Evolutionary conservation across 2,888 invertebrate species (phyloP).

Genomic region (Drosophila tripunctata): DNA sequence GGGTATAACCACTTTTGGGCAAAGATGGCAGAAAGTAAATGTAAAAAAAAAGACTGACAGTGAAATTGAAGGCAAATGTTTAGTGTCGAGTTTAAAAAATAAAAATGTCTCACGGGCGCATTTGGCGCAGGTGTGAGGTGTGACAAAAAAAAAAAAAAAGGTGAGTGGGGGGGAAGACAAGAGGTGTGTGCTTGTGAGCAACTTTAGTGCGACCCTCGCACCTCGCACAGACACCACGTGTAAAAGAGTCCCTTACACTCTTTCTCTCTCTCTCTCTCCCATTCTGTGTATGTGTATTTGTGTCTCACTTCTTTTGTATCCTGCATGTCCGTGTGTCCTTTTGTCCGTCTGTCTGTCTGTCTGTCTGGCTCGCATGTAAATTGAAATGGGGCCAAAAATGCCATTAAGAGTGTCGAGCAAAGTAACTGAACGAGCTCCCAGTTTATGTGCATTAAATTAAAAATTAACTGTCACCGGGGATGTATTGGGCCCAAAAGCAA

Average conservation of each 20-base stretch:
- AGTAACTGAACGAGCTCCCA: constrained; percentile 48
- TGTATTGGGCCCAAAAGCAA: constrained; percentile 22
- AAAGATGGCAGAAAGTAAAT: constrained; percentile 24
- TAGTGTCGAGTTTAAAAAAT: constrained; percentile 52
- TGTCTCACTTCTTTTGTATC: constrained; percentile 10
- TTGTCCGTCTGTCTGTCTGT: constrained; percentile 14
- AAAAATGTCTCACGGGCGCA: constrained; percentile 64
- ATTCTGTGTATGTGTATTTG: neutral
- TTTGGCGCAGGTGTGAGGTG: constrained; percentile 41
- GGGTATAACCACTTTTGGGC: constrained; percentile 31
- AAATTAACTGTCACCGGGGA: constrained; percentile 75
- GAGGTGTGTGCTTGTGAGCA: constrained; percentile 29
- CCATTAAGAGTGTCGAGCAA: constrained; percentile 62
- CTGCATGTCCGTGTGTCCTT: neutral
- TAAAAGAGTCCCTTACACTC: constrained; percentile 35
- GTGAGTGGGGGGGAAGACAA: neutral
- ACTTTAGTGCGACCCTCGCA: constrained; percentile 50
- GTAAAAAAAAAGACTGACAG: constrained; percentile 50
- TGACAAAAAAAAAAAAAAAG: too few relatives aligned
- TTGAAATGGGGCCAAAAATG: constrained; percentile 75
- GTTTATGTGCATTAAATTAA: constrained; percentile 73
- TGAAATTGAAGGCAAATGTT: constrained; percentile 76
- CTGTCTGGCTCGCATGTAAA: constrained; percentile 56
- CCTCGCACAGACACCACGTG: constrained; percentile 57
- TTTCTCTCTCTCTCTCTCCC: neutral